Percentiles rank a stretch among this genome's conserved stretches.
These are phyloP conservation scores for Cryptomyrus ogoouensis DNA, from an alignment of 2,113 vertebrate species.

Conservation along the genomic window DNA sequence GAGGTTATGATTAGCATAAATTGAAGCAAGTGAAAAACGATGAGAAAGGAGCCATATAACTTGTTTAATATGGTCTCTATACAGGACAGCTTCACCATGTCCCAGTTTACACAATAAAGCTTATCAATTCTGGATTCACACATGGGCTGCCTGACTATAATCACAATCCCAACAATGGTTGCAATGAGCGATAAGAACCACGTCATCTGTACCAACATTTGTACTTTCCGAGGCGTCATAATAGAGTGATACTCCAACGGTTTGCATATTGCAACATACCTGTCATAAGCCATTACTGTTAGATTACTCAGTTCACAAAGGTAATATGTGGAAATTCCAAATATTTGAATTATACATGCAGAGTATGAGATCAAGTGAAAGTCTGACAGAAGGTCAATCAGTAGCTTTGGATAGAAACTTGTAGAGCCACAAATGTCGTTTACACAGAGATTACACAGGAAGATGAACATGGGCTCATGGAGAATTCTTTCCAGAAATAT, in stretches of 20 bases:
- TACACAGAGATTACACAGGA: conserved; percentile 55
- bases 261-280: conserved; percentile 35
- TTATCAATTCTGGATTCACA: no score
- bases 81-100: no score
- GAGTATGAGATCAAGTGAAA: conserved; percentile 43
- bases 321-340: conserved; percentile 38
- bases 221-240: not conserved
- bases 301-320: conserved; percentile 37
- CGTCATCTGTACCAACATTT: not conserved
- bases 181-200: not conserved
- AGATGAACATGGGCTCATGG: not conserved
- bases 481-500: no score
- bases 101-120: no score
- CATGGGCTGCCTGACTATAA: no score
- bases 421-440: conserved; percentile 30
- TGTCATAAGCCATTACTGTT: not conserved
- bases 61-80: no score
- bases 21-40: no score
- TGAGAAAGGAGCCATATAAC: no score
- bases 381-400: conserved; percentile 42
- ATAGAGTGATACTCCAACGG: conserved; percentile 35
- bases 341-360: conserved; percentile 51
- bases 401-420: conserved; percentile 54
- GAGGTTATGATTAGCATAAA: no score
- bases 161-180: no score